Evolutionary conservation across 2,888 invertebrate genomes (phyloP).

Genomic region (Phanerotoma sp.): DNA sequence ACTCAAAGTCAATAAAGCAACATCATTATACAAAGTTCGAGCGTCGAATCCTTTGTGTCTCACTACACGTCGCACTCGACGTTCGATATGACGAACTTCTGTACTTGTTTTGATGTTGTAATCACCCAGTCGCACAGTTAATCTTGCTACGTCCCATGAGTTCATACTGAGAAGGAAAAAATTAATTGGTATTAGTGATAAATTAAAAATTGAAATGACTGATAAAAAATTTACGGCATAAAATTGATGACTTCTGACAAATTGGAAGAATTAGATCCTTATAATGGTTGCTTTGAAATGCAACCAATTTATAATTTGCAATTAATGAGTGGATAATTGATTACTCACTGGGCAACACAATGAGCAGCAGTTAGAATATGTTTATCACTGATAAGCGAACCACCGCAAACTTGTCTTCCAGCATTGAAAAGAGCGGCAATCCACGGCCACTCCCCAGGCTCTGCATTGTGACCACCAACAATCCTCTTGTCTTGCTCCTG

Average conservation of each 20-base stretch:
- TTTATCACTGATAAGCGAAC: conserved; percentile 75
- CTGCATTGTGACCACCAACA: conserved; percentile 81
- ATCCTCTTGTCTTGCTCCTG: conserved; percentile 77
- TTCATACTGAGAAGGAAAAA: conserved; percentile 70
- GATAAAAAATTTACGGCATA: conserved; percentile 1
- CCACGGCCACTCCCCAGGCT: conserved; percentile 83
- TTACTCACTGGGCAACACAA: conserved; percentile 82
- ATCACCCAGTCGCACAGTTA: conserved; percentile 81
- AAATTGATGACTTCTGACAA: background rate
- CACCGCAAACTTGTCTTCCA: conserved; percentile 86
- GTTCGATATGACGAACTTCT: conserved; percentile 76
- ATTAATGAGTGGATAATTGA: conserved; percentile 25
- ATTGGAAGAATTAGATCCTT: no score
- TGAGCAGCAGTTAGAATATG: conserved; percentile 86
- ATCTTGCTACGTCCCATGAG: conserved; percentile 81
- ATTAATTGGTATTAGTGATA: background rate
- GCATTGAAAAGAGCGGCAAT: conserved; percentile 80
- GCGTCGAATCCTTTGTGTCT: conserved; percentile 82
- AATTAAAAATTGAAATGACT: background rate
- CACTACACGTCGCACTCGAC: conserved; percentile 80
- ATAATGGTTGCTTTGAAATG: no score
- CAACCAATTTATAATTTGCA: background rate
- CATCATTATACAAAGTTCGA: conserved; percentile 82
- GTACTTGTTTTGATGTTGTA: conserved; percentile 76
- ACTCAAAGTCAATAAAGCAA: conserved; percentile 77